Evolutionary conservation across 2,888 invertebrate genomes (phyloP), one percentile per base, ranked within the genome.

Genomic region (Mesochorus sp.): DNA sequence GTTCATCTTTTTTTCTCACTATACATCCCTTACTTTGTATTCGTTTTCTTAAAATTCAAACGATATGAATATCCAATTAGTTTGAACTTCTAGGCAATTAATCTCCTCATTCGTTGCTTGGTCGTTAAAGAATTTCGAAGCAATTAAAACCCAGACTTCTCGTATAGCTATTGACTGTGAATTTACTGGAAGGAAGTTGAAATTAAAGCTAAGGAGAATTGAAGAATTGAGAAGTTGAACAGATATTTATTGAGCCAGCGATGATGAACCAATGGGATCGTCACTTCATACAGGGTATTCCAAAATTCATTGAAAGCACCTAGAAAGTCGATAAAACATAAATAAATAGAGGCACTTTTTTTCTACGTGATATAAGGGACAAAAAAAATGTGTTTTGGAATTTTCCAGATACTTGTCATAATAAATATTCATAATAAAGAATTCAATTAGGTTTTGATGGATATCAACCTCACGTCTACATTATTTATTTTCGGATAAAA

Each of bases 401-500:
- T 71, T 61, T 71, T 47, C 66, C 19, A 17, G 39, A 66, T 70
- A 26, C 47, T 66, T 55, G 59, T 53, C 66, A 21, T 39, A 61
- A 61, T 71, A n/a, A n/a, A n/a, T n/a, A n/a, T n/a, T n/a, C n/a
- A n/a, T n/a, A n/a, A n/a, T n/a, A 79, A 74, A 79, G 70, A 74
- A 78, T 78, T 74, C 74, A 70, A 28, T 55, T 55, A 21, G 55
- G 53, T 59, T 28, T 55, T 39, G 24, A 61, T 55, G 37, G 53
- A 14, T 44, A 44, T 39, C 19, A 28, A n/a, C 42, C 34, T 64
- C 51, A 34, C 70, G 26, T 70, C 66, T 26, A 55, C 67, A 61
- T 66, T 71, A 53, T 39, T 14, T 53, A 68, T 62, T 28, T 51
- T 31, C 42, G 4, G 51, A 12, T 24, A 21, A 71, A 51, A 62